These are phyloP conservation scores for Ptychoptera contaminata DNA, from an alignment of 2,888 invertebrate genomes.

Conservation along the genomic window DNA sequence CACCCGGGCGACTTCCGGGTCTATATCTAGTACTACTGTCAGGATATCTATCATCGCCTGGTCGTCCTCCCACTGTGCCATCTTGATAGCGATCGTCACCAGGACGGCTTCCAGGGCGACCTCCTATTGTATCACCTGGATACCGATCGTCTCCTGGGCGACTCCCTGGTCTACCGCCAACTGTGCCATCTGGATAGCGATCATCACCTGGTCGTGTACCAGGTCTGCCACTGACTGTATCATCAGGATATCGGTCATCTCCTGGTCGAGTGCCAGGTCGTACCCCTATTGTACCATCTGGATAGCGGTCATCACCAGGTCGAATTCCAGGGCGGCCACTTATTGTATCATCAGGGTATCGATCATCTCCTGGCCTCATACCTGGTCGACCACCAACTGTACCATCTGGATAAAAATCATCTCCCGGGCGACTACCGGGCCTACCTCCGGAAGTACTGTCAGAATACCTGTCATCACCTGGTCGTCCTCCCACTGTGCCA, in stretches of 20 bases:
- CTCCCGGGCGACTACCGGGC: background rate
- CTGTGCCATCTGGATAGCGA: background rate
- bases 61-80: background rate
- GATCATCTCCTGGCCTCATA: background rate
- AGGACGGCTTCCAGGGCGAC: background rate
- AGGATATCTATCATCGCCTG: background rate
- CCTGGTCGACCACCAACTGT: slow-evolving; percentile 1
- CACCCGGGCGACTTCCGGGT: background rate
- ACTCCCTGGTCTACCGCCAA: background rate
- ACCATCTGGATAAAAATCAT: slow-evolving; percentile 1
- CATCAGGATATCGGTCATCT: background rate
- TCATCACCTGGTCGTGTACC: background rate
- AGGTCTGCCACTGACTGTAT: background rate
- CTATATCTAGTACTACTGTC: background rate
- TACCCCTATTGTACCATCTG: background rate
- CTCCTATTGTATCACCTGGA: background rate
- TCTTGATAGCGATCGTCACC: slow-evolving; percentile 1
- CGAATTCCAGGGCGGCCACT: background rate
- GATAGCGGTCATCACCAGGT: background rate
- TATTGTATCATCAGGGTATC: background rate
- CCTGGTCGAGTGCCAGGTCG: background rate
- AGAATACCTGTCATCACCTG: background rate
- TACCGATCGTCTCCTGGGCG: background rate
- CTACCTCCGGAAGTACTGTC: background rate
- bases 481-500: background rate